Evolutionary conservation across 2,797 vertebrate genomes (phyloP), one percentile per base, ranked within the genome.

Genomic region (Lithobates pipiens): DNA sequence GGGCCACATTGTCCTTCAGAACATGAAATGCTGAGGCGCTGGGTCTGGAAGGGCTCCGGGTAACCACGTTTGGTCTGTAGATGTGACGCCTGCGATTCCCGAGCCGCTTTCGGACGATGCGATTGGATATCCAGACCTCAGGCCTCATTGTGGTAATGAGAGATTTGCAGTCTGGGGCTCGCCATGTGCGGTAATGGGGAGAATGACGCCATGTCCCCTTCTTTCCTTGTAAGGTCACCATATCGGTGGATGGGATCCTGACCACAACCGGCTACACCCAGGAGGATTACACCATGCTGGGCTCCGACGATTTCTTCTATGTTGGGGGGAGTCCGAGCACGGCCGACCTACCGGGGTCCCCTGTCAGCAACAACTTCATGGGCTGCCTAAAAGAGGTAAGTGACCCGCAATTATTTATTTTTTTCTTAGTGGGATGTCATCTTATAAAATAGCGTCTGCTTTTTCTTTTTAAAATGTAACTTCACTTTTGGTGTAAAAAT

Each of bases 351-450:
- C 98, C 98, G 21, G 98, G 98, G 9, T 99, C 98, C 65, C 98
- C 98, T 0, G 97, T 99, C 91, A 99, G 97, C 95, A 99, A 99
- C 93, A 99, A 99, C 93, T 99, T 99, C 93, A 99, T 99, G 98
- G 98, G 98, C 89, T 99, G 98, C 90, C 95, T 99, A 25, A 99
- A 97, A 92, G 98, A 99, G 97, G 98, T 99, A 95, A 90, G 6
- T 77, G 10, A 61, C 83, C 92, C 91, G 91, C 88, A 15, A 8
- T 44, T 0, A 44, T 44, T 44, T 10, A 8, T 36, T 36, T 36
- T 36, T 36, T 34, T 3, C 34, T 36, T 9, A 10, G 9, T 9
- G 39, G 39, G 0, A 10, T 1, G 8, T 39, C 39, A 9, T 6
- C 39, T 39, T 39, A 10, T 39, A 9, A 39, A 39, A 39, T 10